Percentiles rank a stretch among this genome's conserved stretches.
phyloP scores from a whole-genome alignment of 2,888 invertebrate genomes.

The Cephonodes hylas region DNA sequence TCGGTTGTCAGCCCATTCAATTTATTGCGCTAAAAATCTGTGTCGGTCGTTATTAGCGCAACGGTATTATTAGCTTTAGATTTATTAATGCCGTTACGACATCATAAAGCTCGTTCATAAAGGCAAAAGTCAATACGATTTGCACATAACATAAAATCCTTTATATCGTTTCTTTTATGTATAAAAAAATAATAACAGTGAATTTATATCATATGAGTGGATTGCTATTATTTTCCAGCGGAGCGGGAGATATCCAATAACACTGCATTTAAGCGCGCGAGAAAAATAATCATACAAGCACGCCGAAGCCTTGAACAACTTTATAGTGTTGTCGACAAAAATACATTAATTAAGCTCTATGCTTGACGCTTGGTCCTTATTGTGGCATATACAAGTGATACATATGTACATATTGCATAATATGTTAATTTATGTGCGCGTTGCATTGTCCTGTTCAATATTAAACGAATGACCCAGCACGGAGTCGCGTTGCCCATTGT shows the following conservation, averaged over 20 bases:
- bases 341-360: not conserved
- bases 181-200: not conserved
- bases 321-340: not conserved
- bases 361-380: not conserved
- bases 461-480: slow-evolving; percentile 57
- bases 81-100: slow-evolving; percentile 37
- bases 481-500: slow-evolving; percentile 42
- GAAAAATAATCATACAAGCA: no score
- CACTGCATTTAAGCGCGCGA: no score
- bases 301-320: not conserved
- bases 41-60: slow-evolving; percentile 24
- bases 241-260: no score
- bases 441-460: slow-evolving; percentile 60
- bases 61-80: slow-evolving; percentile 29
- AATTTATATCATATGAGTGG: no score
- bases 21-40: slow-evolving; percentile 27
- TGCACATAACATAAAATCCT: not conserved
- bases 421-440: slow-evolving; percentile 35
- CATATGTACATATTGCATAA: not conserved
- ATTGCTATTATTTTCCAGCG: no score
- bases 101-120: slow-evolving; percentile 28
- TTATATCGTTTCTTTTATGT: not conserved
- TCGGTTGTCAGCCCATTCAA: slow-evolving; percentile 32
- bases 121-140: slow-evolving; percentile 5
- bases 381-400: not conserved